phyloP scores from a whole-genome alignment of 2,888 invertebrate species.

The Argyresthia goedartella region DNA sequence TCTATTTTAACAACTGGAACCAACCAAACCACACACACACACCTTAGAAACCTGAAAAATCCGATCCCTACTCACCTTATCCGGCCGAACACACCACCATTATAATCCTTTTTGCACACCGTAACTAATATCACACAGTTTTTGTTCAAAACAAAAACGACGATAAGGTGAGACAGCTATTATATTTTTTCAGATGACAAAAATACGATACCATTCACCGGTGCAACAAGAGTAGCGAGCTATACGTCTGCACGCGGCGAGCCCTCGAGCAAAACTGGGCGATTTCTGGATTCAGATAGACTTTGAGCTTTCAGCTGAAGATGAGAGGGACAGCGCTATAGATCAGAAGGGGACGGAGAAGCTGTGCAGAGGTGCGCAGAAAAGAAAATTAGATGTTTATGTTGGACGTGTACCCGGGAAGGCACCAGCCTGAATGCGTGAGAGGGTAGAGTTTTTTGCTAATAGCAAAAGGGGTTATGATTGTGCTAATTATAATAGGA shows the following conservation, averaged over 20 bases:
- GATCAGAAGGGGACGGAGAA: constrained; percentile 30
- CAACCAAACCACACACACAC: background rate
- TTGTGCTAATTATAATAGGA: too few relatives aligned
- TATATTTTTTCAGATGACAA: constrained; percentile 53
- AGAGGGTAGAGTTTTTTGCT: background rate
- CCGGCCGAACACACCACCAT: background rate
- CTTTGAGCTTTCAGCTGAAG: constrained; percentile 23
- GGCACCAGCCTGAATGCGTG: background rate
- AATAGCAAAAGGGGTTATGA: too few relatives aligned
- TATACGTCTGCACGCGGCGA: constrained; percentile 34
- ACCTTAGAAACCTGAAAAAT: background rate
- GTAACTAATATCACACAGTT: constrained; percentile 20
- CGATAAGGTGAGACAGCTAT: constrained; percentile 32
- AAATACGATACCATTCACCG: constrained; percentile 42
- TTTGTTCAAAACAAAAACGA: constrained; percentile 19
- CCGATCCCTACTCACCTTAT: background rate
- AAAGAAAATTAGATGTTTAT: constrained; percentile 66
- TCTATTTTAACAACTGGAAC: too few relatives aligned
- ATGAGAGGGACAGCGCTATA: constrained; percentile 25
- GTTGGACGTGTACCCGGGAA: constrained; percentile 21
- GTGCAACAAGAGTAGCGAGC: constrained; percentile 8
- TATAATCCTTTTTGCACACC: background rate
- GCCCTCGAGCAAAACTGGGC: constrained; percentile 55
- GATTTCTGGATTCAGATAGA: constrained; percentile 8
- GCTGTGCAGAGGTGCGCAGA: constrained; percentile 62